Evolutionary conservation across 2,797 vertebrate genomes (phyloP).

Genomic region (Gobio occitaniae): DNA sequence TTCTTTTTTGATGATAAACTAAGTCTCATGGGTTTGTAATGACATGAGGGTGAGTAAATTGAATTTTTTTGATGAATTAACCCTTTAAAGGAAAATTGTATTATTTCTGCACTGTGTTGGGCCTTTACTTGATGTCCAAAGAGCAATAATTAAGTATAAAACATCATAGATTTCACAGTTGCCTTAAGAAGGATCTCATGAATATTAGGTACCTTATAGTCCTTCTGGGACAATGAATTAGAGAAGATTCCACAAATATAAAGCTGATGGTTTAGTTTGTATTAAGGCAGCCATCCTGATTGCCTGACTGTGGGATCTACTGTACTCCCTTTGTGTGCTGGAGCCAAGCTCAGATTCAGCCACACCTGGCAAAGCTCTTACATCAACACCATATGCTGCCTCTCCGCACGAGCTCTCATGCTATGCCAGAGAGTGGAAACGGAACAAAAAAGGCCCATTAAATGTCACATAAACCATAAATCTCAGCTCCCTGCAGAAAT

Average conservation of each 20-base stretch:
- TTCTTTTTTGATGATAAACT: not conserved
- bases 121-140: not conserved
- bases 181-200: not conserved
- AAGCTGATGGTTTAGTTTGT: not conserved
- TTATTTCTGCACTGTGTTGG: not conserved
- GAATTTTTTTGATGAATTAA: not conserved
- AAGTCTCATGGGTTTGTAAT: not conserved
- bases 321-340: conserved; percentile 23
- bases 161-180: not conserved
- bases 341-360: conserved; percentile 34
- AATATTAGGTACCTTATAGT: not conserved
- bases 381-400: conserved; percentile 56
- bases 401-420: conserved; percentile 44
- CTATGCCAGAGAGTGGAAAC: conserved; percentile 35
- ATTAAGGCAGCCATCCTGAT: conserved; percentile 13
- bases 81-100: not conserved
- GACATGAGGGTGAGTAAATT: not conserved
- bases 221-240: not conserved
- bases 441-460: conserved; percentile 42
- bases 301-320: conserved; percentile 8
- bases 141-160: not conserved
- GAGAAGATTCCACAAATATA: not conserved
- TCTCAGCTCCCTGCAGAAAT: conserved; percentile 41
- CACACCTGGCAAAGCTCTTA: conserved; percentile 57
- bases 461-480: conserved; percentile 52